Evolutionary conservation across 2,113 vertebrate species (phyloP), one percentile per base, ranked within the genome.

Genomic region (Epinephelus cyanopodus): DNA sequence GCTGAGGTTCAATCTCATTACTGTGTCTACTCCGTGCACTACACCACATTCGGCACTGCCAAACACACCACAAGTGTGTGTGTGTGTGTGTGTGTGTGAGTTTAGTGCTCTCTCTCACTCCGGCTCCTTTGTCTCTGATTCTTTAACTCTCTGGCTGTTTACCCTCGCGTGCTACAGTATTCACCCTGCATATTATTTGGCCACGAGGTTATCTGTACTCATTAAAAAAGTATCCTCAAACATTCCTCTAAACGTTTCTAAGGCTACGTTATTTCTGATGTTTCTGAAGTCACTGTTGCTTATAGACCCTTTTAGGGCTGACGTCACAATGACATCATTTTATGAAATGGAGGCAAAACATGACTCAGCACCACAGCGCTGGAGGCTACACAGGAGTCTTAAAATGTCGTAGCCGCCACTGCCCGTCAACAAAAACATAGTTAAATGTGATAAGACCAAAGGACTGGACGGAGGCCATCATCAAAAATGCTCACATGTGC

Each of bases 1-100:
- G 60, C 73, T 61, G 58, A 71, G 58, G 42, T 80, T 76, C 29
- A 48, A 2, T 74, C 70, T 89, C 71, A 82, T 87, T 82, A 69
- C 66, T 63, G 61, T 47, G 68, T 74, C 62, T 47, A 13, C 61
- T 42, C 37, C 18, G 39, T 69, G 68, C 74, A 53, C 29, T 18
- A 27, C 42, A 77, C 13, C 64, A 47, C 53, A 50, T 29, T 60
- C 19, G 54, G 56, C 25, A 14, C 53, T 45, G 53, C 67, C 53
- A 73, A 73, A 45, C 39, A 53, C 56, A 69, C 42, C 64, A 48
- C 65, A 45, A 39, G 50, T 25, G 29, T 52, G 54, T 21, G 54
- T 23, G 66, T 18, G 50, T 25, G 29, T 52, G 54, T 21, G 54
- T 23, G 66, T 18, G 50, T 21, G 29, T 37, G 37, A 33, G 56